Evolutionary conservation across 2,113 vertebrate genomes (phyloP).

Genomic region (Nycticebus coucang): DNA sequence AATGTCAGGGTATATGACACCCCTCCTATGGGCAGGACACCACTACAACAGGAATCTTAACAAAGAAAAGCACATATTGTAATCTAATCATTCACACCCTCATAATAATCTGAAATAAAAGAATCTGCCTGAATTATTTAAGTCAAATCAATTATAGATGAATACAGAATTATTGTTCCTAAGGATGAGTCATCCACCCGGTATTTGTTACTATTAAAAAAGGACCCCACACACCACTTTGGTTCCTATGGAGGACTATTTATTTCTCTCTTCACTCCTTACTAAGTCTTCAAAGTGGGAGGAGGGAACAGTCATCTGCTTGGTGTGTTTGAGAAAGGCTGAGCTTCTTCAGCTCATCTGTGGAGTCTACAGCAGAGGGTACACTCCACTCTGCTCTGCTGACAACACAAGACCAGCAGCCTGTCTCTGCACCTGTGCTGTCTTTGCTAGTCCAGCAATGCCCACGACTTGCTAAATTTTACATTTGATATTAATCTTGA

Average conservation of each 20-base stretch:
- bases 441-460: not conserved
- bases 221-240: not conserved
- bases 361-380: not conserved
- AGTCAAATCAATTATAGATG: not conserved
- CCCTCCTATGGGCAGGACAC: too few relatives aligned
- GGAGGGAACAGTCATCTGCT: rapidly evolving
- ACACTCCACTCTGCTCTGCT: not conserved
- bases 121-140: not conserved
- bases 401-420: rapidly evolving
- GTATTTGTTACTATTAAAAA: not conserved
- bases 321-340: not conserved
- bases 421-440: not conserved
- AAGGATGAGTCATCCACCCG: not conserved
- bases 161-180: not conserved
- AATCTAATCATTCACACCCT: too few relatives aligned
- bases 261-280: not conserved
- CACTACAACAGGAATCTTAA: too few relatives aligned
- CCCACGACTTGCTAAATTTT: too few relatives aligned
- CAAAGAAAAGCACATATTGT: too few relatives aligned
- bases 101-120: not conserved
- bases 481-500: not conserved
- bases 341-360: not conserved
- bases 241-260: rapidly evolving
- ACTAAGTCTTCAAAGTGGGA: not conserved
- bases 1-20: too few relatives aligned